Evolutionary conservation across 2,888 invertebrate species (phyloP).

Genomic region (Muschampia plurimacula): DNA sequence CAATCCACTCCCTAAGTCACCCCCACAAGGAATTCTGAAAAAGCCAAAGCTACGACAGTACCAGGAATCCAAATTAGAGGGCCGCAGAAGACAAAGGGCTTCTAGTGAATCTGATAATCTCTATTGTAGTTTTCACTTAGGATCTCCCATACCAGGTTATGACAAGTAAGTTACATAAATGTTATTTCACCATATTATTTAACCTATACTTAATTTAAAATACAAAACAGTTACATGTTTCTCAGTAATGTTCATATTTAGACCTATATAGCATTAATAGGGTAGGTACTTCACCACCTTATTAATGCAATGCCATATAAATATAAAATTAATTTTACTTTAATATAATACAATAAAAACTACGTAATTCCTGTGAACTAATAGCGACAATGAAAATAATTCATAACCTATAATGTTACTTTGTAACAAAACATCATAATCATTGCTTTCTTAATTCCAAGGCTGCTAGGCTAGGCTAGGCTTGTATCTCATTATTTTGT

Average conservation of each 20-base stretch:
- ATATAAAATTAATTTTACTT: too few relatives aligned
- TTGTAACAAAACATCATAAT: background rate
- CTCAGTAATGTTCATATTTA: too few relatives aligned
- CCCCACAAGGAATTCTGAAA: conserved; percentile 75
- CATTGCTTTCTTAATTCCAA: background rate
- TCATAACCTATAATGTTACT: background rate
- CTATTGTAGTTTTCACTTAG: conserved; percentile 63
- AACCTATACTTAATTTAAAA: too few relatives aligned
- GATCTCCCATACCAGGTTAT: conserved; percentile 68
- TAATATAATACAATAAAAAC: too few relatives aligned
- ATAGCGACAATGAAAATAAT: background rate
- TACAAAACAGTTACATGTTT: too few relatives aligned
- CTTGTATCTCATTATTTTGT: background rate
- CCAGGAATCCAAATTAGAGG: conserved; percentile 69
- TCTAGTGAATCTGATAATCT: conserved; percentile 81
- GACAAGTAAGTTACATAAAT: conserved; percentile 63
- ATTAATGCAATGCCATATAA: too few relatives aligned
- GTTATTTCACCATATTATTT: conserved; percentile 15
- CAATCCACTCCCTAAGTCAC: conserved; percentile 70
- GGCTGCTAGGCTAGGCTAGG: background rate
- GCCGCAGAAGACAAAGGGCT: conserved; percentile 77
- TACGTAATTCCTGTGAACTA: background rate
- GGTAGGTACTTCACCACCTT: too few relatives aligned
- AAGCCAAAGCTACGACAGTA: conserved; percentile 71
- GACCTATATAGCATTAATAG: too few relatives aligned